A percentile compares a stretch with the other conserved stretches of the same genome.
These are phyloP conservation scores for Zootermopsis nevadensis DNA, from an alignment of 2,888 invertebrate genomes.

Conservation along the genomic window DNA sequence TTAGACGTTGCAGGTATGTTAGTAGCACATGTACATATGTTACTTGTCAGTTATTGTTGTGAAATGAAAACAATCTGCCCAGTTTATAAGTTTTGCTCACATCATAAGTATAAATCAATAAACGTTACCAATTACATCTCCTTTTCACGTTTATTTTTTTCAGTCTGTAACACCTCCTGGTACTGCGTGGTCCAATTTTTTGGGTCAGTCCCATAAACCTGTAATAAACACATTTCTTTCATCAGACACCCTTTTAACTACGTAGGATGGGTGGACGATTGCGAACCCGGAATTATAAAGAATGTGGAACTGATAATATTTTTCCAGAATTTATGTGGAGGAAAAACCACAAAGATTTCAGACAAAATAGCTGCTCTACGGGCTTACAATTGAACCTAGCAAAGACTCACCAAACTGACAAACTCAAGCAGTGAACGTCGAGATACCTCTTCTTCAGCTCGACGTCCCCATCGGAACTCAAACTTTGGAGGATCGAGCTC, in stretches of 20 bases:
- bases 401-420: not conserved
- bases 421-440: not conserved
- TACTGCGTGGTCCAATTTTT: not conserved
- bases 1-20: too few species aligned
- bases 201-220: not conserved
- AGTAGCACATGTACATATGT: too few species aligned
- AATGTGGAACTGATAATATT: too few species aligned
- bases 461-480: slow-evolving; percentile 20
- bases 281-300: not conserved
- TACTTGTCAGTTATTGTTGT: too few species aligned
- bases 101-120: too few species aligned
- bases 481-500: not conserved
- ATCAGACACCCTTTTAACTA: not conserved
- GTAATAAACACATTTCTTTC: not conserved
- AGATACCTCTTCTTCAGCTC: slow-evolving; percentile 26
- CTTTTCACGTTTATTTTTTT: not conserved
- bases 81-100: too few species aligned
- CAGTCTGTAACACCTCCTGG: not conserved
- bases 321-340: not conserved
- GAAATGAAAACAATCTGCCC: too few species aligned
- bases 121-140: not conserved
- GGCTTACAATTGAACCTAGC: not conserved
- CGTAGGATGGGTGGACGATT: not conserved
- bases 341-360: not conserved
- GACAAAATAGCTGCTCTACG: not conserved